Percentiles rank a stretch among this genome's conserved stretches.
Conservation (phyloP, 2,797 vertebrate species). For the Morelia viridis region DNA sequence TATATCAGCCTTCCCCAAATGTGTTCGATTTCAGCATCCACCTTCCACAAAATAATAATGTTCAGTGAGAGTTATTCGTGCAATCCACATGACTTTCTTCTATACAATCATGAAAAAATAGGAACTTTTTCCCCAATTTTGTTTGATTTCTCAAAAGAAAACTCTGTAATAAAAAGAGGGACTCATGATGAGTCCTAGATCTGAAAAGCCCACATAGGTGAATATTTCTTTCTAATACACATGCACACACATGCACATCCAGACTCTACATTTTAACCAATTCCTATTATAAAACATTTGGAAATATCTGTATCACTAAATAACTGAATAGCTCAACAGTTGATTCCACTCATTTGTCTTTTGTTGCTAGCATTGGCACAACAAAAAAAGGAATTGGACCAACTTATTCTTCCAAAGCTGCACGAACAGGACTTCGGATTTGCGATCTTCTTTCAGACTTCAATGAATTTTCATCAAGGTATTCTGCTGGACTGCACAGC, state of each 20-base stretch:
- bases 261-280: neutral
- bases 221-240: neutral
- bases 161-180: neutral
- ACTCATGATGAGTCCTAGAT: neutral
- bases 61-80: neutral
- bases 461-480: slow-evolving; percentile 92
- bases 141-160: neutral
- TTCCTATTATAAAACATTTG: neutral
- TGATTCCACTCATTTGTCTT: neutral
- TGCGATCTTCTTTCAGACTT: slow-evolving; percentile 96
- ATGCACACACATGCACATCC: too few relatives aligned
- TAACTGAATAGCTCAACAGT: neutral
- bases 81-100: neutral
- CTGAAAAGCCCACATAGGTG: neutral
- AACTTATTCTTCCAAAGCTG: slow-evolving; percentile 95
- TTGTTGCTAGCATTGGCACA: slow-evolving; percentile 88
- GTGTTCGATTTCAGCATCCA: neutral
- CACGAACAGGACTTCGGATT: slow-evolving; percentile 91
- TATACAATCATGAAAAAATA: neutral
- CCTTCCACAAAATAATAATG: neutral
- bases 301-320: neutral
- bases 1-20: neutral
- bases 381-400: slow-evolving; percentile 98
- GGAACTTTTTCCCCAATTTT: neutral
- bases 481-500: slow-evolving; percentile 33